These are phyloP conservation scores for Protobothrops mucrosquamatus DNA, from an alignment of 2,113 vertebrate species.

Conservation along the genomic window DNA sequence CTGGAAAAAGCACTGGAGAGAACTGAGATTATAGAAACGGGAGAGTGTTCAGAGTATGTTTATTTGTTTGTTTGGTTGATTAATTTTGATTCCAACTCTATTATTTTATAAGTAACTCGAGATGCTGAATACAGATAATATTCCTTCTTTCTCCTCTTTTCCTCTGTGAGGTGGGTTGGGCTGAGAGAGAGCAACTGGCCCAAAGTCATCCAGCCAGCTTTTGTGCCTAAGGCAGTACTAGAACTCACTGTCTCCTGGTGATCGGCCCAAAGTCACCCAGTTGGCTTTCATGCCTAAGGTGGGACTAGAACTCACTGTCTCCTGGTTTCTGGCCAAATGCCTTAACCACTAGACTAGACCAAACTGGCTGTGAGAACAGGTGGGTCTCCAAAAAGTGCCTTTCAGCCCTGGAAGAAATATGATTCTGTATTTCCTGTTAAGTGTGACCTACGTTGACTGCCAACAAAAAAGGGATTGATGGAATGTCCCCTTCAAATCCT, in stretches of 20 bases:
- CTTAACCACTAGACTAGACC: not conserved
- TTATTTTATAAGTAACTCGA: not conserved
- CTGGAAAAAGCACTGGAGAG: not conserved
- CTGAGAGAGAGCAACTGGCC: no score
- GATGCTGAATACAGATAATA: not conserved
- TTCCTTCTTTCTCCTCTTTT: not conserved
- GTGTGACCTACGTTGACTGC: not conserved
- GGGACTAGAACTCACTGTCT: not conserved
- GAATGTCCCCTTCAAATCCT: not conserved
- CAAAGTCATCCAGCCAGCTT: no score
- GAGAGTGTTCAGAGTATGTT: not conserved
- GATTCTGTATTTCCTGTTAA: not conserved
- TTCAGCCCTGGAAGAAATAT: not conserved
- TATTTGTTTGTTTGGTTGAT: not conserved
- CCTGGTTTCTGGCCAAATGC: not conserved
- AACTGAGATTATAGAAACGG: not conserved
- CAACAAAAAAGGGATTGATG: not conserved
- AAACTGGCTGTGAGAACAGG: not conserved
- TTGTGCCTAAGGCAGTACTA: not conserved
- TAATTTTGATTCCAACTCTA: not conserved
- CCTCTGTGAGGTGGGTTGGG: not conserved
- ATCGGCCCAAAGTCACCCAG: not conserved
- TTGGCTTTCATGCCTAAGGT: not conserved
- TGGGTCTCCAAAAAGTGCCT: not conserved
- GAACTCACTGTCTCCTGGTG: not conserved